A percentile compares a stretch with the other conserved stretches of the same genome.
Conservation (phyloP, 1,140 invertebrate species). For the Trinorchestia longiramus region DNA sequence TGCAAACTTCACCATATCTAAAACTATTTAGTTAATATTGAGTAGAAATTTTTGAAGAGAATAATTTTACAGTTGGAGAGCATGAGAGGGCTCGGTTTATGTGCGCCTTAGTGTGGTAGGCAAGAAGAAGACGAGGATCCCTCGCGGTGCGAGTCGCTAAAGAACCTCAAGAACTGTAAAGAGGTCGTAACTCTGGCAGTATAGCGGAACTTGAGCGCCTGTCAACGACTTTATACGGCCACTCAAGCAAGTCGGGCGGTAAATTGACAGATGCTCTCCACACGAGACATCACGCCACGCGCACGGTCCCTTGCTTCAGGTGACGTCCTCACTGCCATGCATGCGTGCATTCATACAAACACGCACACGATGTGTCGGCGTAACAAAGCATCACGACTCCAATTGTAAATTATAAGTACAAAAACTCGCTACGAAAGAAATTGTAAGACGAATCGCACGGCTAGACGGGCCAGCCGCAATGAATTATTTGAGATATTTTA, state of each 20-base stretch:
- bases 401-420: not conserved
- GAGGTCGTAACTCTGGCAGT: slow-evolving; percentile 53
- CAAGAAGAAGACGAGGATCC: not conserved
- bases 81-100: not conserved
- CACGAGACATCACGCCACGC: slow-evolving; percentile 42
- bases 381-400: not conserved
- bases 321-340: not conserved
- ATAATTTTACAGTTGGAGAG: not conserved
- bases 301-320: not conserved
- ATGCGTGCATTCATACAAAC: not conserved
- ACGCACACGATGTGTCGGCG: not conserved
- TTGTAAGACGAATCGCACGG: not conserved
- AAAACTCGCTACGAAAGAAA: not conserved
- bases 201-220: slow-evolving; percentile 54
- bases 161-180: slow-evolving; percentile 54
- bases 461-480: not conserved
- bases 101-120: not conserved
- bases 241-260: slow-evolving; percentile 51
- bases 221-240: slow-evolving; percentile 53
- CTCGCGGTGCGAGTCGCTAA: slow-evolving; percentile 39
- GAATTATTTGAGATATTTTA: not conserved
- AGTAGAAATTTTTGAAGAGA: not conserved
- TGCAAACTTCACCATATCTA: not conserved
- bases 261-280: slow-evolving; percentile 55
- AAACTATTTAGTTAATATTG: not conserved